Percentiles rank a stretch among this genome's conserved stretches.
These are phyloP conservation scores for Zosterops borbonicus DNA, from an alignment of 2,113 vertebrate genomes.

Conservation along the genomic window DNA sequence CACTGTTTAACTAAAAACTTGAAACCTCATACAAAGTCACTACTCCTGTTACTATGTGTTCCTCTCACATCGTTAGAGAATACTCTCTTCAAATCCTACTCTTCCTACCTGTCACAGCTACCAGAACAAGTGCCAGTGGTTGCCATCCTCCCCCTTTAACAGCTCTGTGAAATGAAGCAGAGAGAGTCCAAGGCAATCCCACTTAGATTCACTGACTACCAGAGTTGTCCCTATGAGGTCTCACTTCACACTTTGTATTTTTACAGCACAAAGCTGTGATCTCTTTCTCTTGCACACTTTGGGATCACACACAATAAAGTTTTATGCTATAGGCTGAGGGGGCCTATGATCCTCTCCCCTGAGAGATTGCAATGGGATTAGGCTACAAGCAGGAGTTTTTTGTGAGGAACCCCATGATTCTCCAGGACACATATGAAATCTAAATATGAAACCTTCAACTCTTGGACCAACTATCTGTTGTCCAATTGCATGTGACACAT, in stretches of 20 bases:
- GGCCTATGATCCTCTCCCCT: not conserved
- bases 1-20: not conserved
- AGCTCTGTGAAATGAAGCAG: not conserved
- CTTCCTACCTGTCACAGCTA: not conserved
- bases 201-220: not conserved
- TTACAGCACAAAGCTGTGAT: not conserved
- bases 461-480: fast-evolving
- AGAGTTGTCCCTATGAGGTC: not conserved
- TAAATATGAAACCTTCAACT: not conserved
- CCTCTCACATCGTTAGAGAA: not conserved
- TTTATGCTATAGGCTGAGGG: not conserved
- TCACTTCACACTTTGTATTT: not conserved
- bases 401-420: not conserved
- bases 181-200: not conserved
- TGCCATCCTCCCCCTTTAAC: not conserved
- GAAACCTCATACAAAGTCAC: not conserved
- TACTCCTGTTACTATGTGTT: not conserved
- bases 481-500: not conserved
- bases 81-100: not conserved
- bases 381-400: not conserved
- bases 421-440: fast-evolving
- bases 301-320: not conserved
- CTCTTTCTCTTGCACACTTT: not conserved
- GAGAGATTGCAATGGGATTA: not conserved
- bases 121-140: not conserved